Evolutionary conservation across 2,113 vertebrate species (phyloP).

Genomic region (Percopsis transmontana): DNA sequence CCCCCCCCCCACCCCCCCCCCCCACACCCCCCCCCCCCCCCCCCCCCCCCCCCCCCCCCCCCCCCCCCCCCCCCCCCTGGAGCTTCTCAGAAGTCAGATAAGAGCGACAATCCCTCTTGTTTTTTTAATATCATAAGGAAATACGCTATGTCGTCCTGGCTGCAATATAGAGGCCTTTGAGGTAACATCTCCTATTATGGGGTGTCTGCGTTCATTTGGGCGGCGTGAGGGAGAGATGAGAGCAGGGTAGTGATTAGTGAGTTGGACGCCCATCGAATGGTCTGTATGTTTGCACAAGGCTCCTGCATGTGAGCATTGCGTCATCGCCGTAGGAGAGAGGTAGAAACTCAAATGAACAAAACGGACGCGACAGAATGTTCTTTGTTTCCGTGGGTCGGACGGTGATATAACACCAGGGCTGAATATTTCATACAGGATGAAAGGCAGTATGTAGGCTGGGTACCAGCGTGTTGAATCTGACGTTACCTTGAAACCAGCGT

Average conservation of each 20-base stretch:
- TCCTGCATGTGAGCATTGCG: conserved; percentile 38
- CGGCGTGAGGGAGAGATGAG: conserved; percentile 22
- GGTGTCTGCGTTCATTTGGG: conserved; percentile 34
- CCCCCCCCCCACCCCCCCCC: not conserved
- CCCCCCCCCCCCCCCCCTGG: too few relatives aligned
- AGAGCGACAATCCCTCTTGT: conserved; percentile 58
- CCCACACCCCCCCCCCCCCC: not conserved
- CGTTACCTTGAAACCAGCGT: conserved; percentile 40
- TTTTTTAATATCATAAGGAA: conserved; percentile 61
- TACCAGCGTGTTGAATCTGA: conserved; percentile 43
- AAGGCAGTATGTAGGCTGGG: conserved; percentile 61
- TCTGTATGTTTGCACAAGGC: conserved; percentile 13
- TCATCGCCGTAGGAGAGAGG: conserved; percentile 36
- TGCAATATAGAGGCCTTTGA: conserved; percentile 54
- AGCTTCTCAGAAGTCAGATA: conserved; percentile 61
- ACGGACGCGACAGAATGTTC: conserved; percentile 56
- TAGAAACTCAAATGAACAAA: conserved; percentile 56
- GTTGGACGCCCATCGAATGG: conserved; percentile 33
- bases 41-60: not conserved
- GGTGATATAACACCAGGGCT: conserved; percentile 64
- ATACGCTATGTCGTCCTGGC: conserved; percentile 52
- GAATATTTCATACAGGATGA: conserved; percentile 70
- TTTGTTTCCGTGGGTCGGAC: conserved; percentile 64
- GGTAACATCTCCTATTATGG: conserved; percentile 50
- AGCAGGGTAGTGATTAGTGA: not conserved